Percentiles rank a stretch among this genome's conserved stretches.
These are phyloP conservation scores for Dione vanillae DNA, from an alignment of 2,888 invertebrate genomes.

Conservation along the genomic window DNA sequence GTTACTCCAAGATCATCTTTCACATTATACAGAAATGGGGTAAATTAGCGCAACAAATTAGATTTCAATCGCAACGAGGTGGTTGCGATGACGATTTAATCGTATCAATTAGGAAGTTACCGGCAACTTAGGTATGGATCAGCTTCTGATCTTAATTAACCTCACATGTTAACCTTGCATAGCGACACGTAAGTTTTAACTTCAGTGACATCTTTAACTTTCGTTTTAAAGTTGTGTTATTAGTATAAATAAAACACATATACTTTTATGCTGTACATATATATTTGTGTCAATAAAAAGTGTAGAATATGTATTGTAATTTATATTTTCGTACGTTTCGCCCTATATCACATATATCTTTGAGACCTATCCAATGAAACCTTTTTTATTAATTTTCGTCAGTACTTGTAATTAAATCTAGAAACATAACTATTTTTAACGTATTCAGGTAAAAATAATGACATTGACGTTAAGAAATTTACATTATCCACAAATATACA, in stretches of 20 bases:
- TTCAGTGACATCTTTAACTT: slow-evolving; percentile 24
- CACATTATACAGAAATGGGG: slow-evolving; percentile 32
- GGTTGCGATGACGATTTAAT: slow-evolving; percentile 75
- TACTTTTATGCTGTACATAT: too few species aligned
- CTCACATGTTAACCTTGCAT: slow-evolving; percentile 79
- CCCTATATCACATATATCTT: too few species aligned
- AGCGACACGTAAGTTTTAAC: slow-evolving; percentile 67
- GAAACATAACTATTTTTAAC: too few species aligned
- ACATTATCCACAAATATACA: background rate
- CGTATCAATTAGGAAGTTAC: slow-evolving; percentile 75
- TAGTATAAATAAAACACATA: background rate
- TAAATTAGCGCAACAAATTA: slow-evolving; percentile 51
- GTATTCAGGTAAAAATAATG: background rate
- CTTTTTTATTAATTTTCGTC: background rate
- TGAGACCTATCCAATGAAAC: background rate
- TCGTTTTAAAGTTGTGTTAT: background rate
- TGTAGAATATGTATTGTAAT: too few species aligned
- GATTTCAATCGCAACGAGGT: slow-evolving; percentile 60
- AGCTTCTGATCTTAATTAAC: slow-evolving; percentile 81
- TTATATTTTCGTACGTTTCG: too few species aligned
- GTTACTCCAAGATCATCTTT: slow-evolving; percentile 9
- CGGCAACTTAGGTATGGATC: slow-evolving; percentile 71
- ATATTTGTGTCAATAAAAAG: too few species aligned
- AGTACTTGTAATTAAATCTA: background rate
- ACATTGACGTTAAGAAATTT: background rate